These are phyloP conservation scores for Ciona savignyi DNA, from an alignment of 23 tunicate species.

Conservation along the genomic window DNA sequence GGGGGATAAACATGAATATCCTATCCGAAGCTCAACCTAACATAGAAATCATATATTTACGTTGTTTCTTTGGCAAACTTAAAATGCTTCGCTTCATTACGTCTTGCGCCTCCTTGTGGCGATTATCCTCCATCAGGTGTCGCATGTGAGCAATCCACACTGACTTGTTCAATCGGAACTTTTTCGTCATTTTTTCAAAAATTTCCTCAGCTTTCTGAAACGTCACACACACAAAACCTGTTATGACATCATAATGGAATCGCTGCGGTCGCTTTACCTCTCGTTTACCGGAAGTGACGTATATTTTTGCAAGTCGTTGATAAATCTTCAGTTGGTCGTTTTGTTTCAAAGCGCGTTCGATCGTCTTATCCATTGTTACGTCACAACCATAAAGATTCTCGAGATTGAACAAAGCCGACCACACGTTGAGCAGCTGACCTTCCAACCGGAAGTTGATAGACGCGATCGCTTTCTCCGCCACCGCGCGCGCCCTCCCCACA, in stretches of 20 bases:
- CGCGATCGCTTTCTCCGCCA: slow-evolving; percentile 69
- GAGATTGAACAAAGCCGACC: slow-evolving; percentile 72
- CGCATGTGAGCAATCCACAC: slow-evolving; percentile 64
- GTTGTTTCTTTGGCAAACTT: slow-evolving; percentile 34
- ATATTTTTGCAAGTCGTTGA: slow-evolving; percentile 30
- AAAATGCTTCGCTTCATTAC: slow-evolving; percentile 34
- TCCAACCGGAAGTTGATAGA: slow-evolving; percentile 52
- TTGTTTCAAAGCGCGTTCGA: slow-evolving; percentile 43
- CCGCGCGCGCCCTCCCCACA: slow-evolving; percentile 60
- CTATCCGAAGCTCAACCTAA: not conserved
- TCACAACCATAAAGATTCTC: slow-evolving; percentile 69
- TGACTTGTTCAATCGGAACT: slow-evolving; percentile 45
- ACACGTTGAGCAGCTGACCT: slow-evolving; percentile 66
- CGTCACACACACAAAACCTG: not conserved
- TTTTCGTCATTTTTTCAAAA: slow-evolving; percentile 34
- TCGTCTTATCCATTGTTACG: slow-evolving; percentile 34
- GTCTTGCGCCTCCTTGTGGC: no score
- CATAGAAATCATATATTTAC: slow-evolving; percentile 12
- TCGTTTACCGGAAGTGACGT: slow-evolving; percentile 30
- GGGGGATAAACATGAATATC: no score
- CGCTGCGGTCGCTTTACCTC: slow-evolving; percentile 15
- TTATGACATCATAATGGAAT: not conserved
- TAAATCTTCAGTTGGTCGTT: slow-evolving; percentile 75
- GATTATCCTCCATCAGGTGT: slow-evolving; percentile 40
- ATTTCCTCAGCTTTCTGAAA: slow-evolving; percentile 46